Base-by-base conservation (phyloP, 2,797 vertebrate species). In the Pyrrhura leucotis region DNA sequence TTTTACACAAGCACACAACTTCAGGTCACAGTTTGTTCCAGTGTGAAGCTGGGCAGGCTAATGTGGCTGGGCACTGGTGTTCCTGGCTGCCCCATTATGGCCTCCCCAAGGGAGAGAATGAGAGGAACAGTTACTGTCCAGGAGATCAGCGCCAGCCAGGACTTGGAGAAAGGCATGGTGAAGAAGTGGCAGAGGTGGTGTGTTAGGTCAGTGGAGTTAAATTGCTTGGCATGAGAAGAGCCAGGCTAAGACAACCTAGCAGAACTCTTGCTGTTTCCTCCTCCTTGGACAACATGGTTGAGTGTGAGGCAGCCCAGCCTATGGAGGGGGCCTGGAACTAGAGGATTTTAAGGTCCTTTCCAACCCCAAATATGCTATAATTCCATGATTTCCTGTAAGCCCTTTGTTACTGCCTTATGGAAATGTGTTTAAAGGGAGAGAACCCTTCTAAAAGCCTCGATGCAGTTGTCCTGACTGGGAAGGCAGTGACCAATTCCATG, bases 241-340 rank as follows among this genome's bases (percentile, higher is more conserved):
- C 9, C 10, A 51, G 45, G 19, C 50, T 65, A 37, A 29, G n/a
- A 29, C 45, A 10, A 9, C 0, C 0, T 10, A 28, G 39, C 18
- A 26, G 45, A 33, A 29, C 29, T 76, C 35, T 37, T 4, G 26
- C n/a, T 51, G 2, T 40, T 83, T 7, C 21, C 25, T 79, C 63
- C 28, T 56, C 22, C n/a, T 35, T 35, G 56, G 23, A 33, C 56
- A 25, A 35, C 2, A 10, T 35, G 22, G 22, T 58, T 10, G 23
- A 58, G 22, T 25, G 33, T 35, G 56, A 35, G 33, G 22, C 56
- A 35, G 8, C 33, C 22, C 22, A 25, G 56, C 56, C 33, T 58
- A 25, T 35, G 56, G 14, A 58, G 33, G 22, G 22, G 33, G 9
- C 9, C 54, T 58, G 22, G 54, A 35, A 58, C 22, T 58, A 35